Evolutionary conservation across 1,140 invertebrate species (phyloP).

Genomic region (Lasaia peninsularis): DNA sequence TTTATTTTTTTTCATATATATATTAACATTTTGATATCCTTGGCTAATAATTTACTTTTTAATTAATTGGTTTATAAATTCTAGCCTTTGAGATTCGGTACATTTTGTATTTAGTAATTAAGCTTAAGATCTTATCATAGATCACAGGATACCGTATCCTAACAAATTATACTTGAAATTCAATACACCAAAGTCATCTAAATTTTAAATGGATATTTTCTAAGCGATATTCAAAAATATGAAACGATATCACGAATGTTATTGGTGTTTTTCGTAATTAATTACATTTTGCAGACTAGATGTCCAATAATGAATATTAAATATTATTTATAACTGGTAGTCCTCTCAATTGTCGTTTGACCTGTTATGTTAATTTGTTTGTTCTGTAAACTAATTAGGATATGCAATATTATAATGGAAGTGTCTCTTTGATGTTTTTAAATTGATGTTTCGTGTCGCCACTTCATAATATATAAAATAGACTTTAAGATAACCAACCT

Average conservation of each 20-base stretch:
- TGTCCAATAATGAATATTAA: background rate
- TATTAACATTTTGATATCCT: no score
- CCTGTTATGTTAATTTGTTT: constrained; percentile 5
- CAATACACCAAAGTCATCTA: background rate
- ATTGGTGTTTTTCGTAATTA: constrained; percentile 2
- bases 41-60: no score
- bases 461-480: background rate
- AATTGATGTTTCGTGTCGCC: background rate
- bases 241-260: background rate
- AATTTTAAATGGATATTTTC: background rate
- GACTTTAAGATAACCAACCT: background rate
- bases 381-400: constrained; percentile 2
- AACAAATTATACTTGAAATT: background rate
- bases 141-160: background rate
- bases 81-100: no score
- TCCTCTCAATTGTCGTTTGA: background rate
- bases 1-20: no score
- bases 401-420: background rate
- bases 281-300: background rate
- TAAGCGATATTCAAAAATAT: background rate
- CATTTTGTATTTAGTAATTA: background rate
- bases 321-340: constrained; percentile 4
- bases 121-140: background rate
- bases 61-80: no score
- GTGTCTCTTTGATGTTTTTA: background rate